phyloP scores from a whole-genome alignment of 2,113 vertebrate genomes.

The Misgurnus anguillicaudatus region DNA sequence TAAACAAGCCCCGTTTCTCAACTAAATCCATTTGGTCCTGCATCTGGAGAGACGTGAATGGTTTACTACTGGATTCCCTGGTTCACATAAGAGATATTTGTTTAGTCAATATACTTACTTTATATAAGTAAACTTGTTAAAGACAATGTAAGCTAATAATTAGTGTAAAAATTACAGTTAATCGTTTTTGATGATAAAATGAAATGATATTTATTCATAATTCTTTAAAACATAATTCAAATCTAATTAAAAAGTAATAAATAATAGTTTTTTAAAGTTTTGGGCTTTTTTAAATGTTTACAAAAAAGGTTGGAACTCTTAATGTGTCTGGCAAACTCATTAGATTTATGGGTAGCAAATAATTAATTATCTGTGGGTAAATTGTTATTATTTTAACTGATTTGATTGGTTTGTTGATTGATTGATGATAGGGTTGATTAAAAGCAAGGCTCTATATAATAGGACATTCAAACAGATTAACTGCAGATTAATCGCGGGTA shows the following conservation, averaged over 20 bases:
- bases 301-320: background rate
- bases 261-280: too few relatives aligned
- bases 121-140: background rate
- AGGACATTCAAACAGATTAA: background rate
- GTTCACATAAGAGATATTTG: constrained; percentile 29
- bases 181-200: too few relatives aligned
- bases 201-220: too few relatives aligned
- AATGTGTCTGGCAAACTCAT: background rate
- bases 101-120: constrained; percentile 8
- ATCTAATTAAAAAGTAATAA: too few relatives aligned
- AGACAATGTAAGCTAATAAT: too few relatives aligned
- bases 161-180: too few relatives aligned
- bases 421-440: background rate
- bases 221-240: too few relatives aligned
- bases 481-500: background rate
- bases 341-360: background rate
- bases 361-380: background rate
- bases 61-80: constrained; percentile 10
- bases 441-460: background rate
- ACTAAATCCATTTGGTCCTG: constrained; percentile 1
- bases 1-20: background rate
- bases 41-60: constrained; percentile 35
- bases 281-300: background rate
- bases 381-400: too few relatives aligned
- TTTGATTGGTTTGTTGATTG: background rate